Conservation (phyloP, 1,140 invertebrate genomes). For the Pseudomyrmex gracilis region DNA sequence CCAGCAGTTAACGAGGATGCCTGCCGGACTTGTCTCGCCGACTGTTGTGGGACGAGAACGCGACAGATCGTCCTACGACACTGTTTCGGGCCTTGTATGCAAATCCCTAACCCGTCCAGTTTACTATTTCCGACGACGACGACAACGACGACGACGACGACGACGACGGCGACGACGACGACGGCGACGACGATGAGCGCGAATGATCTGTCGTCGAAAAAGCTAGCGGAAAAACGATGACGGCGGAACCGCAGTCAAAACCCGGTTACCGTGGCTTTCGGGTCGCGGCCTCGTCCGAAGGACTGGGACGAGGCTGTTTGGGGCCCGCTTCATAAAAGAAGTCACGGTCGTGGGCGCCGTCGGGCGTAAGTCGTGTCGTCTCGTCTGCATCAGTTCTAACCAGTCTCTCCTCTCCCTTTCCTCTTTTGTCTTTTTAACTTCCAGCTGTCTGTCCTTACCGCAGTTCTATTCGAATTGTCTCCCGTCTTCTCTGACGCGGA, state of each 20-base stretch:
- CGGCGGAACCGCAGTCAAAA: conserved; percentile 72
- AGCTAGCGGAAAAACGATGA: conserved; percentile 45
- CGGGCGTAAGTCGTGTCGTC: conserved; percentile 39
- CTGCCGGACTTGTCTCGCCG: conserved; percentile 28
- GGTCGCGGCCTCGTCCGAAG: conserved; percentile 77
- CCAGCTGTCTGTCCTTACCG: conserved; percentile 16
- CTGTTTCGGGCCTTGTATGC: conserved; percentile 64
- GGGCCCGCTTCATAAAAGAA: conserved; percentile 70
- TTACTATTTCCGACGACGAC: conserved; percentile 53
- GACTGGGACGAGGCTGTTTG: conserved; percentile 79
- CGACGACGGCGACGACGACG: neutral
- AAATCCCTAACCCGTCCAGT: conserved; percentile 64
- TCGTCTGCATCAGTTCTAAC: conserved; percentile 50
- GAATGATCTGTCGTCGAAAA: conserved; percentile 41
- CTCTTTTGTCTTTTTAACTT: conserved; percentile 30
- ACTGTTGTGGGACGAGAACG: conserved; percentile 14
- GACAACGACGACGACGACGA: neutral
- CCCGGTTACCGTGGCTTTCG: conserved; percentile 74
- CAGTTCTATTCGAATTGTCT: conserved; percentile 26
- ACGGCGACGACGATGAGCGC: neutral
- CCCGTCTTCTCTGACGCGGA: conserved; percentile 22
- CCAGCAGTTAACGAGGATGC: conserved; percentile 31
- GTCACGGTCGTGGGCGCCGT: conserved; percentile 59
- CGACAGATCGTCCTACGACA: conserved; percentile 71
- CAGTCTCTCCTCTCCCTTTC: conserved; percentile 19